Evolutionary conservation across 2,797 vertebrate genomes (phyloP), one percentile per base, ranked within the genome.

Genomic region (Amphiprion clarkii): DNA sequence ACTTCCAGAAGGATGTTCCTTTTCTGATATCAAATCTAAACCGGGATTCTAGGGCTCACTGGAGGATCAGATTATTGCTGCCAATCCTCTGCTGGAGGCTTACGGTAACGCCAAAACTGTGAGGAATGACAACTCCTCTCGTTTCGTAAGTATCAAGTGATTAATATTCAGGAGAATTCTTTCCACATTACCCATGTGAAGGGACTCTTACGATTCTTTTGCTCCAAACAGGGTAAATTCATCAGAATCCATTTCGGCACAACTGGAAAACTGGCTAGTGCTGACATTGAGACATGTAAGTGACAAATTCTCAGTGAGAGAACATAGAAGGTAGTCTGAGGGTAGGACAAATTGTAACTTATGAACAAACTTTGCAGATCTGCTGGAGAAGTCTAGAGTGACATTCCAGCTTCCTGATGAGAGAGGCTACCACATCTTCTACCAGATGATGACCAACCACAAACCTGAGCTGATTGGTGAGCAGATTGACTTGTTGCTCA

Each of bases 41-140:
- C 10, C 13, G 79, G 16, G 2, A 65, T 60, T 23, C 8, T 23
- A 96, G 96, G 97, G 96, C 6, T 97, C 95, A 4, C 93, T 95
- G 86, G 95, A 96, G 74, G 92, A 96, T 92, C 95, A 95, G 92
- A 92, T 95, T 86, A 95, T 94, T 88, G 94, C 94, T 1, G 94
- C 92, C 72, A 97, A 97, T 85, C 96, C 96, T 1, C 81, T 97
- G 68, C 91, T 97, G 91, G 96, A 97, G 88, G 96, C 96, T 64
- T 97, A 96, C 55, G 96, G 96, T 87, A 97, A 97, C 0, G 96
- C 96, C 91, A 97, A 97, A 92, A 97, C 96, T 0, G 95, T 97
- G 91, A 97, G 96, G 86, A 97, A 97, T 9, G 96, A 97, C 94
- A 97, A 97, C 93, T 97, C 96, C 14, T 97, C 96, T 17, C 96